Base-by-base conservation (phyloP, 2,113 vertebrate genomes). In the Setophaga coronata region DNA sequence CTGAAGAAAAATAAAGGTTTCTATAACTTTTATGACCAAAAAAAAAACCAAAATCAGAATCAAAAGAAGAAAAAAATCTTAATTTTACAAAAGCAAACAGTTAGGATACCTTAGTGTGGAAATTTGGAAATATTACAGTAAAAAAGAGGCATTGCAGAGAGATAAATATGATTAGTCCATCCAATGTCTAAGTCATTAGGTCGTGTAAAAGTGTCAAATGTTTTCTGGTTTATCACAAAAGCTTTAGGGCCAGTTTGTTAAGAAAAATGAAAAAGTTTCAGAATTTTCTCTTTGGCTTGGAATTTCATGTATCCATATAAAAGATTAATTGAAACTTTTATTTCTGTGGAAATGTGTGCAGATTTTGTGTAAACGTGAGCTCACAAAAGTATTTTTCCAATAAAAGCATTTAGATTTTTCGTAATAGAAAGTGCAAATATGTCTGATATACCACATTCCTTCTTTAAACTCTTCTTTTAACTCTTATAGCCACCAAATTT, bases 231-330 rank as follows among this genome's bases (percentile, higher is more conserved):
- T 84, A 11, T 61, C 1, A 17, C 2, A 47, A 38, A 66, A 48
- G 2, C 3, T 2, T 3, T 3, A 18, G 4, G 9, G 7, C 5
- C 17, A 36, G 2, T 58, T 78, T 66, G 1, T 1, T 25, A 45
- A 6, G 4, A 71, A 74, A 76, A 1, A 31, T 4, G 4, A 71
- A 74, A 76, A 1, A 31, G 4, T 58, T 66, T 72, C 28, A 64
- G 11, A 79, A 38, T 71, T 42, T 71, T 34, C 7, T 87, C 12
- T 65, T 42, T 57, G 10, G 5, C 5, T 82, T 23, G 3, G 29
- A 67, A 36, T 71, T 54, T 79, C 6, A 5, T 50, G 16, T 34
- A 47, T 69, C 7, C 5, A 28, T 19, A 14, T 16, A 58, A 74
- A 71, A 74, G 31, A 1, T 15, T 51, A n/a, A 65, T 38, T 38